Percentiles rank a stretch among this genome's conserved stretches.
Conservation (phyloP, 2,797 vertebrate species). For the Mus caroli region DNA sequence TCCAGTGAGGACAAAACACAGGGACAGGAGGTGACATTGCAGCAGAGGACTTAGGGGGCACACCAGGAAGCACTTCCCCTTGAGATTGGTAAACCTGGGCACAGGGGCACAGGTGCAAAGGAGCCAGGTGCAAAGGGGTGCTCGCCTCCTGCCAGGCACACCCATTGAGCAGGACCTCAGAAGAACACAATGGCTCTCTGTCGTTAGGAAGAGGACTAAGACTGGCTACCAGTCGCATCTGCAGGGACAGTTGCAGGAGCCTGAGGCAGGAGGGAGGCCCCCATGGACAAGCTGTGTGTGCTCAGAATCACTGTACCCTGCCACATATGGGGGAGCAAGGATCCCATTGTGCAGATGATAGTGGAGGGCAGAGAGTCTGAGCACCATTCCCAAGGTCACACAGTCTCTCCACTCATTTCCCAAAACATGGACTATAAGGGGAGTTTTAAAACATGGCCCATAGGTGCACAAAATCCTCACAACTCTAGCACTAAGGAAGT, state of each 20-base stretch:
- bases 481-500: neutral
- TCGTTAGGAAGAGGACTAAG: neutral
- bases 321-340: neutral
- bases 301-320: neutral
- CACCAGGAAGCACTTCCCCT: neutral
- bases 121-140: neutral
- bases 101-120: neutral
- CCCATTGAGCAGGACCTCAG: neutral
- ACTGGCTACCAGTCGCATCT: neutral
- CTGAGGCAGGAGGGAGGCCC: neutral
- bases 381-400: slow-evolving; percentile 41
- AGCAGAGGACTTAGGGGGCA: neutral
- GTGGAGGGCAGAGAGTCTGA: slow-evolving; percentile 19
- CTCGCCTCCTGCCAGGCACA: neutral
- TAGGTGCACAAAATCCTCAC: neutral
- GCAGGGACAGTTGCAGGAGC: neutral
- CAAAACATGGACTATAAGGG: neutral
- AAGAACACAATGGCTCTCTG: neutral
- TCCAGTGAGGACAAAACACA: neutral
- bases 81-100: neutral
- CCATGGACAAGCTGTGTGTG: too few relatives aligned
- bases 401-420: neutral
- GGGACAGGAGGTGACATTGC: neutral
- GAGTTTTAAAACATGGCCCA: slow-evolving; percentile 28
- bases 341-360: neutral